A percentile compares a stretch with the other conserved stretches of the same genome.
phyloP scores from a whole-genome alignment of 2,113 vertebrate genomes.

The Microcebus jonahi region DNA sequence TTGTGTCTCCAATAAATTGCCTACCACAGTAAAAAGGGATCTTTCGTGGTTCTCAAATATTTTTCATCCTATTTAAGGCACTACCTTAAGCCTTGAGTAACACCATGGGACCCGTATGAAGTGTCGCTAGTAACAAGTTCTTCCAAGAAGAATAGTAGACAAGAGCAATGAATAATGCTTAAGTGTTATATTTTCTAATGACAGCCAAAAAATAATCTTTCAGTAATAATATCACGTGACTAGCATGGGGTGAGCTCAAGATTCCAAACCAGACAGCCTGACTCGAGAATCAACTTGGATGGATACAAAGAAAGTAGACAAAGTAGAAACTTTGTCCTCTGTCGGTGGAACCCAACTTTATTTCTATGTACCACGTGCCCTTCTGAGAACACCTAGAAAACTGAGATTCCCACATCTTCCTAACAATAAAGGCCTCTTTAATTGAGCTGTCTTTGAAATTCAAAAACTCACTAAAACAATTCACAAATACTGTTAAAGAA shows the following conservation, averaged over 20 bases:
- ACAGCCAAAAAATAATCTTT: neutral
- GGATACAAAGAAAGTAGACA: neutral
- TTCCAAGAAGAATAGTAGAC: neutral
- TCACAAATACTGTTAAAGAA: neutral
- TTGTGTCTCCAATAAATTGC: neutral
- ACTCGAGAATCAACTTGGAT: neutral
- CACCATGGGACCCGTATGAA: neutral
- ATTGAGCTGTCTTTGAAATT: neutral
- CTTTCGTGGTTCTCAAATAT: neutral
- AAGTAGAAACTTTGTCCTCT: neutral
- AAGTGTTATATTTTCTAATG: neutral
- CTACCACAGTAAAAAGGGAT: neutral
- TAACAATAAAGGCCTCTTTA: neutral
- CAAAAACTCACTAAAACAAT: neutral
- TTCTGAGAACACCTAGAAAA: slow-evolving; percentile 1
- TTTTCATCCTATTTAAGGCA: neutral
- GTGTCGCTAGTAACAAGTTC: too few relatives aligned
- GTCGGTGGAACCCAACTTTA: neutral
- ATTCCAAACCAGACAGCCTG: neutral
- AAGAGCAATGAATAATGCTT: neutral
- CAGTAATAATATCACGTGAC: neutral
- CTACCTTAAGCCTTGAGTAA: neutral
- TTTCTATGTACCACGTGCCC: neutral
- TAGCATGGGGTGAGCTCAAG: neutral
- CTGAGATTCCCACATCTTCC: neutral